Evolutionary conservation across 2,888 invertebrate species (phyloP).

Genomic region (Caenorhabditis sinica): DNA sequence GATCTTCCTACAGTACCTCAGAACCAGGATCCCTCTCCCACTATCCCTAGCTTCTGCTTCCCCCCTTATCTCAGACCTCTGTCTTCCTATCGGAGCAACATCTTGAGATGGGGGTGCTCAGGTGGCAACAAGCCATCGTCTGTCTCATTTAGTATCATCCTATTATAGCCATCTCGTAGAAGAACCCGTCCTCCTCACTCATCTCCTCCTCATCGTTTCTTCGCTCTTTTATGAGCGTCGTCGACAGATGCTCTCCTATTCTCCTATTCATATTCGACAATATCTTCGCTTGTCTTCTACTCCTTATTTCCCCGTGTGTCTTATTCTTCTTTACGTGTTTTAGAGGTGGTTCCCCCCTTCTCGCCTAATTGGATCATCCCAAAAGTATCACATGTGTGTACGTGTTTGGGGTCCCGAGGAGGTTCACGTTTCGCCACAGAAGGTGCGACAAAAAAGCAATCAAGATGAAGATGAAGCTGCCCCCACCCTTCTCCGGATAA

Average conservation of each 20-base stretch:
- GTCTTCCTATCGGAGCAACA: constrained; percentile 34
- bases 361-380: constrained; percentile 59
- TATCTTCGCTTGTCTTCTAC: constrained; percentile 23
- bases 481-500: too few species aligned
- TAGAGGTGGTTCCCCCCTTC: constrained; percentile 8
- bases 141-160: constrained; percentile 60
- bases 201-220: constrained; percentile 20
- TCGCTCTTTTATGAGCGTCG: constrained; percentile 59
- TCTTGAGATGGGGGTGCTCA: constrained; percentile 59
- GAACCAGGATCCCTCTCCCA: background rate
- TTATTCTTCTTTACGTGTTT: too few species aligned
- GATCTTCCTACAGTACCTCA: background rate
- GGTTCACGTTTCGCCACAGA: background rate
- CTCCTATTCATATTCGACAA: constrained; percentile 60
- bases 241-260: constrained; percentile 66
- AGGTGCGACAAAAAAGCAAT: background rate
- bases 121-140: constrained; percentile 61
- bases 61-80: background rate
- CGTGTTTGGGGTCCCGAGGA: background rate
- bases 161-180: constrained; percentile 45
- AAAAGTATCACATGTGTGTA: constrained; percentile 24
- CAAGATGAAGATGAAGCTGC: too few species aligned
- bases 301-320: background rate
- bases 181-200: constrained; percentile 13
- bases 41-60: background rate